Conservation (phyloP, 2,113 vertebrate species). For the Burhinus oedicnemus region DNA sequence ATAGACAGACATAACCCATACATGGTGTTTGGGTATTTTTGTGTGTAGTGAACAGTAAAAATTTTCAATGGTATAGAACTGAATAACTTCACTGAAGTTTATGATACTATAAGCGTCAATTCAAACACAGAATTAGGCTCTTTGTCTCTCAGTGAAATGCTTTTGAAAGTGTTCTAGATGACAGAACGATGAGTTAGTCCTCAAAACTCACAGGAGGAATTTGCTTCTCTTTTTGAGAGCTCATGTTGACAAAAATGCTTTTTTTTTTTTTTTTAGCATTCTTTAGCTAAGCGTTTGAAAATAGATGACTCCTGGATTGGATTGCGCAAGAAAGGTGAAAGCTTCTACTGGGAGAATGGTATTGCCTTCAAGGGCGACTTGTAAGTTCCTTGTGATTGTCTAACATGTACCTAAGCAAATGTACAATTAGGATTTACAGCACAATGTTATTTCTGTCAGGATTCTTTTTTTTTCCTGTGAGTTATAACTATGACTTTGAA, state of each 20-base stretch:
- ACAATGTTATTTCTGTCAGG: not conserved
- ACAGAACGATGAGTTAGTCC: not conserved
- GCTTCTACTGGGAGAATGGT: not conserved
- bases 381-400: not conserved
- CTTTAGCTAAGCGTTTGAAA: not conserved
- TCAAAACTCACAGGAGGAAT: not conserved
- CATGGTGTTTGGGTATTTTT: not conserved
- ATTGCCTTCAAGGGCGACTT: not conserved
- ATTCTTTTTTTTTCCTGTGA: not conserved
- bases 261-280: not conserved
- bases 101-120: not conserved
- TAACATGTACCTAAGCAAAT: not conserved
- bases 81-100: not conserved
- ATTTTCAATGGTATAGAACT: not conserved
- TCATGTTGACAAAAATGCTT: not conserved
- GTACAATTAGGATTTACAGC: not conserved
- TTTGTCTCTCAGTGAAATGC: not conserved
- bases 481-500: not conserved
- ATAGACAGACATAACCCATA: no score
- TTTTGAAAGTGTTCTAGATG: not conserved
- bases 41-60: not conserved
- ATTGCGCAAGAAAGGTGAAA: not conserved
- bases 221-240: not conserved
- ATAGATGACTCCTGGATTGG: not conserved
- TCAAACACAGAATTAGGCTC: not conserved